Conservation (phyloP, 2,797 vertebrate species). For the Falco berigora region DNA sequence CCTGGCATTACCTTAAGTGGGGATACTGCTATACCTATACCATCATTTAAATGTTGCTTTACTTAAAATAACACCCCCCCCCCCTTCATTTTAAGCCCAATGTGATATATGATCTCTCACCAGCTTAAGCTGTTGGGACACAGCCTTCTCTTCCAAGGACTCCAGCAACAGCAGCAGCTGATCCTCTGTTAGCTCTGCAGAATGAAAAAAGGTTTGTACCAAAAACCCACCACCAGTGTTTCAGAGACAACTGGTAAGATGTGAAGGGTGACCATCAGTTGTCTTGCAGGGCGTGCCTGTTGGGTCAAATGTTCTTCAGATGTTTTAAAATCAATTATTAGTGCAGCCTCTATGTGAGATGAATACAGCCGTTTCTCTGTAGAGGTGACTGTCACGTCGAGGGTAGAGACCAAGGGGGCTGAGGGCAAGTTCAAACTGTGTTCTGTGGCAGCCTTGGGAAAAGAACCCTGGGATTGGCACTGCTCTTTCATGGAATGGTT, state of each 20-base stretch:
- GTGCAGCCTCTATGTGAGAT: not conserved
- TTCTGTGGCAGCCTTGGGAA: not conserved
- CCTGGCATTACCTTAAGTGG: not conserved
- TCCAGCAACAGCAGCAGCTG: constrained; percentile 62
- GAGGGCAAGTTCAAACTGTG: not conserved
- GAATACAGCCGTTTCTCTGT: no score
- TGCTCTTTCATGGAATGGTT: not conserved
- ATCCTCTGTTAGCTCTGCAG: constrained; percentile 58
- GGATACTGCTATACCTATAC: not conserved
- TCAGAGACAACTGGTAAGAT: not conserved
- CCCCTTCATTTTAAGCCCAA: not conserved
- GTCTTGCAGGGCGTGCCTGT: not conserved
- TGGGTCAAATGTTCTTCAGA: not conserved
- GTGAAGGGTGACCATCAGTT: not conserved
- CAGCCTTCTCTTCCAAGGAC: constrained; percentile 60
- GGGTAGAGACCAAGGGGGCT: not conserved
- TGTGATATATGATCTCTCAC: constrained; percentile 24
- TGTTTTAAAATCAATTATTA: not conserved
- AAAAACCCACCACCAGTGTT: fast-evolving
- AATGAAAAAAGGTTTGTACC: not conserved
- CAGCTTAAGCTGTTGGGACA: constrained; percentile 55
- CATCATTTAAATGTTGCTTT: not conserved
- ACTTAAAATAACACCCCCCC: not conserved
- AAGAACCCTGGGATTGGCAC: not conserved
- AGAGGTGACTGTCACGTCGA: no score